Conservation (phyloP, 2,113 vertebrate species). For the Dolichotis patagonum region DNA sequence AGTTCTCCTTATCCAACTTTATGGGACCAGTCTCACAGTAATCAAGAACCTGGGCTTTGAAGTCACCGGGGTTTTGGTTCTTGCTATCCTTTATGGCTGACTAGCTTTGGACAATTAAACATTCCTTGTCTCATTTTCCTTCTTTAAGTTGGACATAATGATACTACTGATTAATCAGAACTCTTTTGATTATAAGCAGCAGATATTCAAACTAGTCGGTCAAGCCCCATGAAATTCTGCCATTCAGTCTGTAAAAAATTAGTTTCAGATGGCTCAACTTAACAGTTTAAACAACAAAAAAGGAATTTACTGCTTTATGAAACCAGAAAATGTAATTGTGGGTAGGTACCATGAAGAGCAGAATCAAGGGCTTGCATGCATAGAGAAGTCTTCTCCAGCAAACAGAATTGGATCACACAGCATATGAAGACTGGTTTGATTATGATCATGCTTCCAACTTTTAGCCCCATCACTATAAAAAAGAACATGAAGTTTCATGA, state of each 20-base stretch:
- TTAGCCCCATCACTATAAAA: neutral
- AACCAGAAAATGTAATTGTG: neutral
- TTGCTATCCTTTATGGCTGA: neutral
- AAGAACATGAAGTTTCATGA: neutral
- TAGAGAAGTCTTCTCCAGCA: constrained; percentile 28
- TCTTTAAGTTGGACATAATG: neutral
- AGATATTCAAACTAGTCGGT: constrained; percentile 10
- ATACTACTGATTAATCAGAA: neutral
- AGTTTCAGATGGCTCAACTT: neutral
- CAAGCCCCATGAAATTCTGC: constrained; percentile 17
- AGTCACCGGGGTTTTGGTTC: neutral
- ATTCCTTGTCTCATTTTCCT: neutral
- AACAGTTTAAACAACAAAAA: constrained; percentile 25
- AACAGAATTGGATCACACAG: neutral
- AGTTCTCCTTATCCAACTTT: neutral
- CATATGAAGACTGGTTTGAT: neutral
- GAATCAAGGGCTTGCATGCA: neutral
- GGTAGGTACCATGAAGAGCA: neutral
- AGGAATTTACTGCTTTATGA: neutral
- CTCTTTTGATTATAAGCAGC: neutral
- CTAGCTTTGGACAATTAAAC: neutral
- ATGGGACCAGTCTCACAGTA: neutral
- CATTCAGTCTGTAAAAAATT: neutral
- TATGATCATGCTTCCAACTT: neutral
- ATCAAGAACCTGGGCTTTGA: constrained; percentile 13